Evolutionary conservation across 2,797 vertebrate genomes (phyloP).

Genomic region (Diglossa cyanea): DNA sequence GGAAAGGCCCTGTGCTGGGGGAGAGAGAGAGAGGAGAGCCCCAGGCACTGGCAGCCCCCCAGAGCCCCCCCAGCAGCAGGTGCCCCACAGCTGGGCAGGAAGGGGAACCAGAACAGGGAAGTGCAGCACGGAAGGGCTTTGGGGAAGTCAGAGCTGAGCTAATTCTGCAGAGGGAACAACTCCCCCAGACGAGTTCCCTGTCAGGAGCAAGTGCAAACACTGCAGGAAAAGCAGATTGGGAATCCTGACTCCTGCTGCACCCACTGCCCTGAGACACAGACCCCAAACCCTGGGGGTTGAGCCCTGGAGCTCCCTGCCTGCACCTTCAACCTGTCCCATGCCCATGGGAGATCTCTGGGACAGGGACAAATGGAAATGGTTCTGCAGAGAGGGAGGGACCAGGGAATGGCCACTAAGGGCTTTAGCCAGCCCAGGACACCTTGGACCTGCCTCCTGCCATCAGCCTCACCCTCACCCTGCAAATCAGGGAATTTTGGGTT

Average conservation of each 20-base stretch:
- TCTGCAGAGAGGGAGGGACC: neutral
- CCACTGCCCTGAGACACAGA: neutral
- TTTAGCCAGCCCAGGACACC: neutral
- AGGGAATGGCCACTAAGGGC: neutral
- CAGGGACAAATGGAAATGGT: neutral
- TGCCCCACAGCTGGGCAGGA: neutral
- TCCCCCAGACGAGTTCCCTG: neutral
- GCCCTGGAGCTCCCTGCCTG: neutral
- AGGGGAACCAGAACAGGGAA: neutral
- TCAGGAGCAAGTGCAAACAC: neutral
- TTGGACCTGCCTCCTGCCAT: accelerated
- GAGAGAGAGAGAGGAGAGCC: accelerated
- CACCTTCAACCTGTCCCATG: accelerated
- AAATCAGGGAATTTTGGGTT: neutral
- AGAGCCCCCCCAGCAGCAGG: neutral
- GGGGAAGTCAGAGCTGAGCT: neutral
- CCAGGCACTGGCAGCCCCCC: neutral
- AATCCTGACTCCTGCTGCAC: neutral
- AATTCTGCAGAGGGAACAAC: neutral
- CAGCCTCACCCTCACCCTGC: neutral
- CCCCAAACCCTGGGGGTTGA: neutral
- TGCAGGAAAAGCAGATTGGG: neutral
- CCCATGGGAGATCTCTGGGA: neutral
- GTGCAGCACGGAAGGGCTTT: neutral
- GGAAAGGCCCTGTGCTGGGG: neutral